Evolutionary conservation across 2,888 invertebrate genomes (phyloP).

Genomic region (Coelogynopora nodosa): DNA sequence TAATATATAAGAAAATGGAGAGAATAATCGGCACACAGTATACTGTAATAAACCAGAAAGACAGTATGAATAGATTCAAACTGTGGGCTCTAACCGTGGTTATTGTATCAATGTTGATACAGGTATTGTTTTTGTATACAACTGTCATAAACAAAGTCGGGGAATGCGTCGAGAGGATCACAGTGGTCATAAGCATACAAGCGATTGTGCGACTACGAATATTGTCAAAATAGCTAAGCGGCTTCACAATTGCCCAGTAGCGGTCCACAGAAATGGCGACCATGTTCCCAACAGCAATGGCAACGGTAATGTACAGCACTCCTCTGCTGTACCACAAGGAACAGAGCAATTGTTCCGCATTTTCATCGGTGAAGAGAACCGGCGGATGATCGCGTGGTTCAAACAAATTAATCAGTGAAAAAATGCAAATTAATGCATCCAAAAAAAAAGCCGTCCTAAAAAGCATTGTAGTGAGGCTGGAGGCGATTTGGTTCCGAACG

Average conservation of each 20-base stretch:
- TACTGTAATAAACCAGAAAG: background rate
- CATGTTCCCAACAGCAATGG: background rate
- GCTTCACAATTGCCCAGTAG: background rate
- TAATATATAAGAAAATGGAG: background rate
- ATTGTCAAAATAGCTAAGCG: background rate
- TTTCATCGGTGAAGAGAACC: background rate
- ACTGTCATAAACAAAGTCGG: constrained; percentile 4
- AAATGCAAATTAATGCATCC: background rate
- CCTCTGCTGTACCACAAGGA: background rate
- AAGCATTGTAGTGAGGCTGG: background rate
- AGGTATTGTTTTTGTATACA: background rate
- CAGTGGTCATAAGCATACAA: background rate
- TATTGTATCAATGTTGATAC: background rate
- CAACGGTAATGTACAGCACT: background rate
- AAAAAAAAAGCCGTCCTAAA: background rate
- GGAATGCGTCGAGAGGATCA: background rate
- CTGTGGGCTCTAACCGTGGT: background rate
- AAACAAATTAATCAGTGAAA: background rate
- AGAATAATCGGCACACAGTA: background rate
- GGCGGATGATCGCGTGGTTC: background rate
- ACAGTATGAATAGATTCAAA: background rate
- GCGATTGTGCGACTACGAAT: constrained; percentile 9
- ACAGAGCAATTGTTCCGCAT: background rate
- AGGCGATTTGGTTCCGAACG: background rate
- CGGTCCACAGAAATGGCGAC: background rate